Conservation (phyloP, 2,113 vertebrate species). For the Falco punctatus region DNA sequence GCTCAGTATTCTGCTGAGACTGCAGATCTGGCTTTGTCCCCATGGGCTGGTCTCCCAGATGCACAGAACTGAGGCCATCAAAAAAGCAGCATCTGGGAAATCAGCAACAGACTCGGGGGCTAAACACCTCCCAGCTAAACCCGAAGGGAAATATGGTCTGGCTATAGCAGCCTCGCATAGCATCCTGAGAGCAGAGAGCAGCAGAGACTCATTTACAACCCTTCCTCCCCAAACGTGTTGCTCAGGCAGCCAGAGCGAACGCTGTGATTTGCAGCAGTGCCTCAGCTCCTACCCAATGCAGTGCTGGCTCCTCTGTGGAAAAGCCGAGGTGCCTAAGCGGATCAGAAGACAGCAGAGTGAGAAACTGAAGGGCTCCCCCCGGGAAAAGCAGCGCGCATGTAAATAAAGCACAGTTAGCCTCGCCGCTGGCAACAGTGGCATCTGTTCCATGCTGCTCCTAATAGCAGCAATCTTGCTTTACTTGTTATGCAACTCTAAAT, state of each 20-base stretch:
- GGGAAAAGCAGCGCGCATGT: neutral
- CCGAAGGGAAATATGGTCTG: neutral
- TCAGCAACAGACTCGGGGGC: neutral
- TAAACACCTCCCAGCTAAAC: neutral
- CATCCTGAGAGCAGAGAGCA: neutral
- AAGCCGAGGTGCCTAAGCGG: accelerated
- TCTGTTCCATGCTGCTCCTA: constrained; percentile 9
- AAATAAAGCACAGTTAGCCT: neutral
- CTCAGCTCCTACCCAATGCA: neutral
- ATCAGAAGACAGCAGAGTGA: neutral
- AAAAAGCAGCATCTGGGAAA: constrained; percentile 43
- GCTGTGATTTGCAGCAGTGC: neutral
- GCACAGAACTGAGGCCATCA: neutral
- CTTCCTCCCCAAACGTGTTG: accelerated
- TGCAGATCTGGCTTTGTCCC: constrained; percentile 49
- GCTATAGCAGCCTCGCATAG: neutral
- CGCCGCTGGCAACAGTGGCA: neutral
- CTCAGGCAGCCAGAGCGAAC: neutral
- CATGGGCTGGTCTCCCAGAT: constrained; percentile 15
- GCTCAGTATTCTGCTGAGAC: constrained; percentile 35
- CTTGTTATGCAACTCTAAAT: constrained; percentile 10
- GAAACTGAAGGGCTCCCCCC: neutral
- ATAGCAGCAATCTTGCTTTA: neutral
- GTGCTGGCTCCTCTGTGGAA: neutral
- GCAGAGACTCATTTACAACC: neutral